Conservation (phyloP, 92 coral and sea anemone genomes). For the Meandrina meandrites region DNA sequence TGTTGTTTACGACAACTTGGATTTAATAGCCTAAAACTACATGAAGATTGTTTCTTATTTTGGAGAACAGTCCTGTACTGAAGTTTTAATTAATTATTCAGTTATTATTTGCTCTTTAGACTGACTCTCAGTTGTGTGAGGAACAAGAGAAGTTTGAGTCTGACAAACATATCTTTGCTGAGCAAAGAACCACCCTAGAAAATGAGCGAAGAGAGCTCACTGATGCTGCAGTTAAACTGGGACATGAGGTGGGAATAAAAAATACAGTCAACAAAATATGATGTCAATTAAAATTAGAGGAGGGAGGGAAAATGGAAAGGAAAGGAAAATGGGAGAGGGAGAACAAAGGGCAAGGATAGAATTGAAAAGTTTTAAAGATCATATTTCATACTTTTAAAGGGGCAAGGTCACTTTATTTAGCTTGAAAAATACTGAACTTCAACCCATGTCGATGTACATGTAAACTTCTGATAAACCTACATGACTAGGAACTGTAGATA, state of each 20-base stretch:
- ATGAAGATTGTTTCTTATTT: background rate
- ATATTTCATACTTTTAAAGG: too few relatives aligned
- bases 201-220: conserved; percentile 85
- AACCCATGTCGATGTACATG: too few relatives aligned
- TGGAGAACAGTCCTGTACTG: background rate
- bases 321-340: background rate
- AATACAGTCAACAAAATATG: too few relatives aligned
- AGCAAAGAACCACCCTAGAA: conserved; percentile 74
- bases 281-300: too few relatives aligned
- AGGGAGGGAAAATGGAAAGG: background rate
- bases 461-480: too few relatives aligned
- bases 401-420: background rate
- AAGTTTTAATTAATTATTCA: background rate
- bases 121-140: conserved; percentile 77
- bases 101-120: conserved; percentile 41
- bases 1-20: background rate
- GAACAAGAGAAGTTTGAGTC: conserved; percentile 84
- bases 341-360: too few relatives aligned
- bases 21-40: background rate
- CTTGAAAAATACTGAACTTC: background rate
- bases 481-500: too few relatives aligned
- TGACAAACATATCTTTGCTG: conserved; percentile 67
- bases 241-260: conserved; percentile 69
- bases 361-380: background rate
- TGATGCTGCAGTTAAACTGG: conserved; percentile 89